Evolutionary conservation across 2,113 vertebrate species (phyloP), one percentile per base, ranked within the genome.

Genomic region (Shinisaurus crocodilurus): DNA sequence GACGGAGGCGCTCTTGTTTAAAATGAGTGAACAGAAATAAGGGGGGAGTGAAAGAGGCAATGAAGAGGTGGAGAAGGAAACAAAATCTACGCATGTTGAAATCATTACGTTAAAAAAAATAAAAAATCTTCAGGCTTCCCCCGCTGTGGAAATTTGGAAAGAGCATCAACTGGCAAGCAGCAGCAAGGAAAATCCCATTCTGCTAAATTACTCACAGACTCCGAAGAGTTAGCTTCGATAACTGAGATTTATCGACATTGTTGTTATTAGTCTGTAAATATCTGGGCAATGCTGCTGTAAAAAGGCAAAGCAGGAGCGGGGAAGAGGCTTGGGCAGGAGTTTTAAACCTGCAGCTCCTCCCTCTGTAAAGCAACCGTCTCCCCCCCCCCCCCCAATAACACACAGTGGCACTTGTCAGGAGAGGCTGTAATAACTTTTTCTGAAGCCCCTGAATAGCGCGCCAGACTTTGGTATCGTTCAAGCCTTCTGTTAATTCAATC

Each of bases 91-190:
- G 96, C 97, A 97, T 96, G 97, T 94, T 97, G 97, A 97, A 98
- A 96, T 97, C 95, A 97, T 97, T 97, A 97, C 95, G 96, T 94
- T 92, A 83, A 92, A 23, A 32, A 25, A 20, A 60, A 92, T 50
- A 67, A 25, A 72, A 2, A 92, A 96, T 85, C 92, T 96, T 94
- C 95, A 97, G 97, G 97, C 97, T 97, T 98, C 97, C 97, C 97
- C 96, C 94, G 95, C 97, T 91, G 95, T 97, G 97, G 97, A 97
- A 97, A 98, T 97, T 97, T 97, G 97, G 97, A 97, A 96, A 95
- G 96, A 95, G 96, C 96, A 96, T 95, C 96, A 91, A 82, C 95
- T 97, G 97, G 97, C 97, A 97, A 96, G 95, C 95, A 74, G 89
- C 94, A 86, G 97, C 95, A 96, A 98, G 97, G 97, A 97, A 98